Evolutionary conservation across 2,888 invertebrate genomes (phyloP).

Genomic region (Sycophila texana): DNA sequence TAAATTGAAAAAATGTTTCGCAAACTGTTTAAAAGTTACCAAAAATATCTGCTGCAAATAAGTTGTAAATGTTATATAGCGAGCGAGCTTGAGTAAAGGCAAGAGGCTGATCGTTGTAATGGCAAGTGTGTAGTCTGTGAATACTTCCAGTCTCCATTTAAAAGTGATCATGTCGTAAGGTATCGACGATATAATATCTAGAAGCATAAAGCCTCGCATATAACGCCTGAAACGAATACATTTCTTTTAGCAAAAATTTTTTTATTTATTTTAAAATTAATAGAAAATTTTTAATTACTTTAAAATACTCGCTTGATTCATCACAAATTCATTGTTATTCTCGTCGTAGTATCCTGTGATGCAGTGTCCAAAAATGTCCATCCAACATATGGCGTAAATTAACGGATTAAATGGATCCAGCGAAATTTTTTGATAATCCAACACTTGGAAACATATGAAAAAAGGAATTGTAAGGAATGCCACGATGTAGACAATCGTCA

Average conservation of each 20-base stretch:
- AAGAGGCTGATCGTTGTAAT: slow-evolving; percentile 65
- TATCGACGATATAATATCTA: slow-evolving; percentile 68
- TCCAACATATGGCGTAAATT: slow-evolving; percentile 68
- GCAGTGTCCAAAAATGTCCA: slow-evolving; percentile 67
- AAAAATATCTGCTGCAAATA: slow-evolving; percentile 63
- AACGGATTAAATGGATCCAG: slow-evolving; percentile 64
- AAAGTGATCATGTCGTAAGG: slow-evolving; percentile 69
- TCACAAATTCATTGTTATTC: slow-evolving; percentile 57
- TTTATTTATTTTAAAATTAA: neutral
- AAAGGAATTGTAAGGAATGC: slow-evolving; percentile 69
- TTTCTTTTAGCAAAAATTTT: neutral
- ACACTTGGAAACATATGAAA: slow-evolving; percentile 65
- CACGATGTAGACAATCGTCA: slow-evolving; percentile 65
- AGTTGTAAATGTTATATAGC: slow-evolving; percentile 64
- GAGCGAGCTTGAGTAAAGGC: slow-evolving; percentile 67
- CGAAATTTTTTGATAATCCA: slow-evolving; percentile 63
- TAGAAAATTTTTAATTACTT: slow-evolving; percentile 60
- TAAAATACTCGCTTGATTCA: slow-evolving; percentile 63
- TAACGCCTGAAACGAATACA: slow-evolving; percentile 62
- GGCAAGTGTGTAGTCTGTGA: slow-evolving; percentile 57
- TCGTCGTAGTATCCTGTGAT: slow-evolving; percentile 65
- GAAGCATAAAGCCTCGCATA: slow-evolving; percentile 61
- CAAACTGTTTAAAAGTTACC: slow-evolving; percentile 63
- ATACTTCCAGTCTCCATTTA: slow-evolving; percentile 66
- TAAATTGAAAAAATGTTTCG: neutral